phyloP scores from a whole-genome alignment of 1,140 invertebrate species.

The Conus betulinus region DNA sequence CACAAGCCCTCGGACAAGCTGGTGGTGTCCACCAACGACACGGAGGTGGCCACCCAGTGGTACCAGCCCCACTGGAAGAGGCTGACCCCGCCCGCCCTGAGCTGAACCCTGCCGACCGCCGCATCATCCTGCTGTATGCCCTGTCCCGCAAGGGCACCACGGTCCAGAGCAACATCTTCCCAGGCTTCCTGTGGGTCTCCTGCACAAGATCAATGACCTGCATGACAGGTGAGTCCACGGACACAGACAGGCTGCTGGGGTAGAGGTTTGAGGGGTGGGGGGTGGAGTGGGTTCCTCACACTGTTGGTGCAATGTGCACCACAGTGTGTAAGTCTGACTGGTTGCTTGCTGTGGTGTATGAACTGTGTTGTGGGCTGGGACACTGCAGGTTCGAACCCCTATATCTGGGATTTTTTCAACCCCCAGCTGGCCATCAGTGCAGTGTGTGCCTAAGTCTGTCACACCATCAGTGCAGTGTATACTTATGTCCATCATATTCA shows the following conservation, averaged over 20 bases:
- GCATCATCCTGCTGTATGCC: conserved; percentile 64
- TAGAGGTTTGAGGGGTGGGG: neutral
- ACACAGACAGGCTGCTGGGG: neutral
- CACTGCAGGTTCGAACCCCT: no score
- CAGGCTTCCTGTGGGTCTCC: conserved; percentile 65
- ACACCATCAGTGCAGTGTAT: no score
- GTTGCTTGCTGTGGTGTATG: no score
- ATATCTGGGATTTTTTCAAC: no score
- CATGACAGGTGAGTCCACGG: conserved; percentile 63
- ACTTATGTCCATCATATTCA: no score
- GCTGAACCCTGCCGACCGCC: conserved; percentile 51
- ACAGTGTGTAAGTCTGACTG: no score
- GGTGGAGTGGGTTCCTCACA: no score
- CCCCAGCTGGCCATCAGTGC: no score
- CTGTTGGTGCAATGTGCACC: no score
- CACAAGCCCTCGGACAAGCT: conserved; percentile 57
- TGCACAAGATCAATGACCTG: conserved; percentile 67
- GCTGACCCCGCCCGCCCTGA: conserved; percentile 56
- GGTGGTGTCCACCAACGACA: conserved; percentile 51
- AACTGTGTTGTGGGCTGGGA: no score
- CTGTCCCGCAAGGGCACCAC: conserved; percentile 51
- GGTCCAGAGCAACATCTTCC: conserved; percentile 8
- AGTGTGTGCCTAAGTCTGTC: no score
- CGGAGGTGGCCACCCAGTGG: conserved; percentile 66
- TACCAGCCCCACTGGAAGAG: conserved; percentile 68